These are phyloP conservation scores for Charina bottae DNA, from an alignment of 2,113 vertebrate species.

Conservation along the genomic window DNA sequence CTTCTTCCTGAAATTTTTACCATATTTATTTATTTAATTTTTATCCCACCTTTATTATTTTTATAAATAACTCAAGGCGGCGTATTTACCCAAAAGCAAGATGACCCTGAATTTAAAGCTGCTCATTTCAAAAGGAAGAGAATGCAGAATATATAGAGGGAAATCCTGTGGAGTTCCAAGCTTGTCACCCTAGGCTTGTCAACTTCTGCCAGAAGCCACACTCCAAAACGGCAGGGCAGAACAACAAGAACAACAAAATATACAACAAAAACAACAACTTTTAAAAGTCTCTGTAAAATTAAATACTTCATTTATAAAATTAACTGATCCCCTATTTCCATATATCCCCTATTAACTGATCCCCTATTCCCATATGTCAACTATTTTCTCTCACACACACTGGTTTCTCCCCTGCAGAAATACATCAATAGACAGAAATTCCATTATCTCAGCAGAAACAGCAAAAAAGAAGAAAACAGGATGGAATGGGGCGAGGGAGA, in stretches of 20 bases:
- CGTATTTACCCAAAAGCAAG: background rate
- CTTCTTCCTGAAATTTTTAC: conserved; percentile 48
- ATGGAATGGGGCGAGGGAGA: background rate
- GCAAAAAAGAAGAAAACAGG: background rate
- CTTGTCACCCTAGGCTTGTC: background rate
- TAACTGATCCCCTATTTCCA: background rate
- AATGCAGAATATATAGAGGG: background rate
- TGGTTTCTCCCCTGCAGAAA: too few relatives aligned
- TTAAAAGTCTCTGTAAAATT: background rate
- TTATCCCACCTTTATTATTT: too few relatives aligned
- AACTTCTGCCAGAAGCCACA: background rate
- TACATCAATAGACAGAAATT: too few relatives aligned
- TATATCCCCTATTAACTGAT: background rate
- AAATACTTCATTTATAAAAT: background rate
- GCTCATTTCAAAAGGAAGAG: background rate
- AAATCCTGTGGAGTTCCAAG: background rate
- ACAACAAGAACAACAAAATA: background rate
- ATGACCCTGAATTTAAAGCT: background rate
- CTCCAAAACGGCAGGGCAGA: background rate
- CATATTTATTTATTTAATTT: too few relatives aligned
- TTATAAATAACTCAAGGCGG: too few relatives aligned
- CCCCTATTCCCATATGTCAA: background rate
- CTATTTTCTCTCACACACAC: background rate
- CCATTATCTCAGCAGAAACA: background rate
- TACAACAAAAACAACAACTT: background rate